phyloP scores from a whole-genome alignment of 2,113 vertebrate genomes.

The Clarias macrocephalus region DNA sequence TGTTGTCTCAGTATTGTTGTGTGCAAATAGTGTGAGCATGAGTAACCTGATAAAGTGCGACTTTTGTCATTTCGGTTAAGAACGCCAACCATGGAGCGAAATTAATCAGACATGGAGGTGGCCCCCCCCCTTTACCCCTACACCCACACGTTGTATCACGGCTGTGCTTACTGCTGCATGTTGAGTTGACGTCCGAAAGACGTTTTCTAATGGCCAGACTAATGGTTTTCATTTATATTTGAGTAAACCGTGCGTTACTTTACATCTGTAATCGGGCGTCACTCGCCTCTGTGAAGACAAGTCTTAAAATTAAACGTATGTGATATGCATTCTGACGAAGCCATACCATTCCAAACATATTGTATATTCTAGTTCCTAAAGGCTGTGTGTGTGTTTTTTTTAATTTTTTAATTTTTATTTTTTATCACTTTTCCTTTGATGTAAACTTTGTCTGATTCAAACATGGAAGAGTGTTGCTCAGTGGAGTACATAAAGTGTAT shows the following conservation, averaged over 20 bases:
- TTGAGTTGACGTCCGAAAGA: slow-evolving; percentile 6
- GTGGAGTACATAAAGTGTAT: slow-evolving; percentile 26
- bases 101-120: slow-evolving; percentile 3
- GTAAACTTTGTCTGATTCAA: slow-evolving; percentile 19
- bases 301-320: slow-evolving; percentile 11
- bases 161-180: slow-evolving; percentile 38
- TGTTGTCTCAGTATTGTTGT: slow-evolving; percentile 36
- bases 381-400: neutral
- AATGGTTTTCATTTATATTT: slow-evolving; percentile 14
- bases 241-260: slow-evolving; percentile 7
- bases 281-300: slow-evolving; percentile 3
- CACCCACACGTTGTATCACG: neutral
- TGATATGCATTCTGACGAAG: slow-evolving; percentile 39
- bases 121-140: neutral
- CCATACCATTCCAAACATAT: slow-evolving; percentile 40
- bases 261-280: slow-evolving; percentile 6
- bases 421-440: slow-evolving; percentile 19
- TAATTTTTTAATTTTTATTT: neutral
- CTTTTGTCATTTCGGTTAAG: slow-evolving; percentile 19
- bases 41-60: slow-evolving; percentile 26
- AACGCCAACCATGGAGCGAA: slow-evolving; percentile 11
- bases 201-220: slow-evolving; percentile 2
- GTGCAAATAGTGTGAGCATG: slow-evolving; percentile 51
- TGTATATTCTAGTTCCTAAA: slow-evolving; percentile 29
- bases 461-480: slow-evolving; percentile 23